Conservation (phyloP, 2,888 invertebrate genomes). For the Tenthredo notha region DNA sequence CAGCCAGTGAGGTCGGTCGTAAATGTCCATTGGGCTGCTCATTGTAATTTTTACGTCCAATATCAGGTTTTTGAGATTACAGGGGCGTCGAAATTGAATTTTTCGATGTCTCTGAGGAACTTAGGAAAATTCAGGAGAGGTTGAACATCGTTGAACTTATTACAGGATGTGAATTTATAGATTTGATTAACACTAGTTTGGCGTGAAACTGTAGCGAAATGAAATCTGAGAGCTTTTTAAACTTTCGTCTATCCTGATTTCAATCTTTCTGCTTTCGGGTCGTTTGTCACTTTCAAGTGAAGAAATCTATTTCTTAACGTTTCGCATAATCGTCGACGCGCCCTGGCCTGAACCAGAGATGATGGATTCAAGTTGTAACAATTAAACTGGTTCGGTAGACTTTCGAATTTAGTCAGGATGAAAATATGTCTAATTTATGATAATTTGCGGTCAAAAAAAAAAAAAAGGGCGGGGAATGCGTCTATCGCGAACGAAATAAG, state of each 20-base stretch:
- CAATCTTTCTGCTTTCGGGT: background rate
- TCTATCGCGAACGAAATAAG: slow-evolving; percentile 12
- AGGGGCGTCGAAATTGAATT: background rate
- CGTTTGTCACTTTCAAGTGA: slow-evolving; percentile 24
- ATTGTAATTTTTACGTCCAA: slow-evolving; percentile 37
- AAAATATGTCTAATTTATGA: slow-evolving; percentile 50
- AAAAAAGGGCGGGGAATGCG: slow-evolving; percentile 29
- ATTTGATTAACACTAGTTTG: background rate
- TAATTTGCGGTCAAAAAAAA: slow-evolving; percentile 43
- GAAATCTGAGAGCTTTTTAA: background rate
- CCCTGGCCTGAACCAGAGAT: background rate
- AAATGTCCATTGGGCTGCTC: slow-evolving; percentile 49
- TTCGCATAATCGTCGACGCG: slow-evolving; percentile 9
- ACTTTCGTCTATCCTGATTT: background rate
- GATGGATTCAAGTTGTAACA: slow-evolving; percentile 35
- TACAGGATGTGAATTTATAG: background rate
- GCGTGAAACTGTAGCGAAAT: background rate
- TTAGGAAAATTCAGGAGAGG: background rate
- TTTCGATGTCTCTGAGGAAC: background rate
- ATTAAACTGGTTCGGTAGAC: slow-evolving; percentile 16
- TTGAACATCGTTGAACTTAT: background rate
- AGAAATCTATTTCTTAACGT: slow-evolving; percentile 18
- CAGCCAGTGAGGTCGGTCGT: slow-evolving; percentile 10
- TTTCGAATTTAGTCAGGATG: slow-evolving; percentile 25
- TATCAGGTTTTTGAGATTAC: background rate